Evolutionary conservation across 2,113 vertebrate genomes (phyloP), one percentile per base, ranked within the genome.

Genomic region (Cranoglanis bouderius): DNA sequence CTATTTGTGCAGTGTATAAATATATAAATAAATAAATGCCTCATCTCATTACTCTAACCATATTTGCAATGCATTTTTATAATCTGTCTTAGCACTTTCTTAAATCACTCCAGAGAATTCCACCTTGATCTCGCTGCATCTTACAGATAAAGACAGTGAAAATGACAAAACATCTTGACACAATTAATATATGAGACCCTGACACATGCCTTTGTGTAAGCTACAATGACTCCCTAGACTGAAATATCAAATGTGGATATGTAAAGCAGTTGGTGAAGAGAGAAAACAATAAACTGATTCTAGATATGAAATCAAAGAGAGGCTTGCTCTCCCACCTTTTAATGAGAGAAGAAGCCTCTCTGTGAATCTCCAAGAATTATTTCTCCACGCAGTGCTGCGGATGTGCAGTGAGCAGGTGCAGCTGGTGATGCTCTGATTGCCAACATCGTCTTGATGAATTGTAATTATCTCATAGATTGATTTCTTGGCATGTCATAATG

Each of bases 401-500:
- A 61, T 61, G n/a, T 63, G 72, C 38, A 35, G 80, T 46, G 81
- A 90, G 72, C 90, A 89, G 87, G 87, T 84, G 90, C 78, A 59
- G 87, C 80, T 89, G n/a, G 46, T 65, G 59, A 84, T 84, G 51
- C 84, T 70, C 70, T 87, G 90, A 88, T 86, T 86, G 87, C 87
- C 90, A 63, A 26, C 21, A 65, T 55, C 46, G 6, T 91, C 82
- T 81, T 82, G 63, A 88, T 65, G 46, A 89, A 83, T 40, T 63
- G 59, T 88, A 87, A 89, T 91, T 85, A 88, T 55, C 57, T 49
- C 82, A 12, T 84, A 7, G 55, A 77, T 81, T 80, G 78, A 88
- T 92, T 85, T 59, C 63, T 53, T 49, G 67, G 84, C 63, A 40
- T 63, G 32, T 26, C 49, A 77, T 24, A 78, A 88, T 65, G 84